Percentiles rank a stretch among this genome's conserved stretches.
These are phyloP conservation scores for Cydia pomonella DNA, from an alignment of 1,140 invertebrate species.

Conservation along the genomic window DNA sequence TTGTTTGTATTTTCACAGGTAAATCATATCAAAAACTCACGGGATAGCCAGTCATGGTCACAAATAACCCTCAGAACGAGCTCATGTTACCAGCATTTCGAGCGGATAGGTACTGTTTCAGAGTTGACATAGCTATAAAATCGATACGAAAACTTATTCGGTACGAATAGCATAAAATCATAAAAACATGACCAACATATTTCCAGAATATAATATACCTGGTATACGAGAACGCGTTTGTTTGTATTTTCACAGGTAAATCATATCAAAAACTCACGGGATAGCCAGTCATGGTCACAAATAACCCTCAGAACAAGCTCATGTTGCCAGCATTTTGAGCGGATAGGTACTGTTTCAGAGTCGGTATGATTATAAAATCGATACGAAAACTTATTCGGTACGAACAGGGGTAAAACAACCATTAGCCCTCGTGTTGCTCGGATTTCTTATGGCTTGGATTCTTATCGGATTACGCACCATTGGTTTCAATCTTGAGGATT, in stretches of 20 bases:
- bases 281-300: not conserved
- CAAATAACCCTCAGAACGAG: too few species aligned
- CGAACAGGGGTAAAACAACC: conserved; percentile 16
- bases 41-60: not conserved
- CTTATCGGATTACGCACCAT: not conserved
- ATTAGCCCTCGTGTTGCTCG: not conserved
- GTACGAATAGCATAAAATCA: too few species aligned
- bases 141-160: too few species aligned
- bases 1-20: not conserved
- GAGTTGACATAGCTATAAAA: too few species aligned
- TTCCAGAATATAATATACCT: too few species aligned
- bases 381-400: not conserved
- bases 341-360: not conserved
- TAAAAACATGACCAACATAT: too few species aligned
- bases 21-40: not conserved
- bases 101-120: too few species aligned
- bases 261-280: not conserved
- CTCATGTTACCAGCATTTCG: too few species aligned
- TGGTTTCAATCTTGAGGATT: not conserved
- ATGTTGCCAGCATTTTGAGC: not conserved
- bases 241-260: not conserved
- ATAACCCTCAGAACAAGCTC: not conserved
- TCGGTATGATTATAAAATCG: conserved; percentile 10
- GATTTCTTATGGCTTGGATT: not conserved
- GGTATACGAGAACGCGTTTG: too few species aligned